These are phyloP conservation scores for Latrodectus hesperus DNA, from an alignment of 2,888 invertebrate species.

Conservation along the genomic window DNA sequence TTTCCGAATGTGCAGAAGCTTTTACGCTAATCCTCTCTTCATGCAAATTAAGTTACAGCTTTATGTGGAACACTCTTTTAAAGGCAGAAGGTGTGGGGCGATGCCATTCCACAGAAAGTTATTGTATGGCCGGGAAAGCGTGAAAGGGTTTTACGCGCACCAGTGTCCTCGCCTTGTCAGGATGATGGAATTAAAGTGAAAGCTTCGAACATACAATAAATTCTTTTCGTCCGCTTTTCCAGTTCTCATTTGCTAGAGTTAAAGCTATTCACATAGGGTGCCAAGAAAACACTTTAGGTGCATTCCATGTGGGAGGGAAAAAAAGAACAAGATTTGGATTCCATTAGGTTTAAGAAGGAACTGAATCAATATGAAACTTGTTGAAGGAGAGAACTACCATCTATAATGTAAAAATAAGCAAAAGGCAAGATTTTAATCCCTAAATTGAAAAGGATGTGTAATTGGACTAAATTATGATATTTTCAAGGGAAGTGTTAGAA, in stretches of 20 bases:
- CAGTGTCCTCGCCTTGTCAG: background rate
- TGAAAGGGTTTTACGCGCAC: conserved; percentile 5
- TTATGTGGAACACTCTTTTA: conserved; percentile 5
- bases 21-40: conserved; percentile 34
- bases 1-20: conserved; percentile 19
- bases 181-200: conserved; percentile 15
- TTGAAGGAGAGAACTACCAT: too few relatives aligned
- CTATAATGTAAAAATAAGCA: too few relatives aligned
- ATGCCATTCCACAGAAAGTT: background rate
- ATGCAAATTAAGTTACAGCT: conserved; percentile 45
- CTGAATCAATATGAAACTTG: too few relatives aligned
- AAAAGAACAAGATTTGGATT: too few relatives aligned
- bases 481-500: too few relatives aligned
- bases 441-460: too few relatives aligned
- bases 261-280: background rate
- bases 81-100: background rate
- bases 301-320: background rate
- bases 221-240: background rate
- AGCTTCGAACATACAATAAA: conserved; percentile 1
- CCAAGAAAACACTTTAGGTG: background rate
- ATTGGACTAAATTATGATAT: too few relatives aligned
- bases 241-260: background rate
- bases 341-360: too few relatives aligned
- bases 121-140: background rate
- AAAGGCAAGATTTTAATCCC: too few relatives aligned